Evolutionary conservation across 2,888 invertebrate species (phyloP), one percentile per base, ranked within the genome.

Genomic region (Tromatobia lineatoria): DNA sequence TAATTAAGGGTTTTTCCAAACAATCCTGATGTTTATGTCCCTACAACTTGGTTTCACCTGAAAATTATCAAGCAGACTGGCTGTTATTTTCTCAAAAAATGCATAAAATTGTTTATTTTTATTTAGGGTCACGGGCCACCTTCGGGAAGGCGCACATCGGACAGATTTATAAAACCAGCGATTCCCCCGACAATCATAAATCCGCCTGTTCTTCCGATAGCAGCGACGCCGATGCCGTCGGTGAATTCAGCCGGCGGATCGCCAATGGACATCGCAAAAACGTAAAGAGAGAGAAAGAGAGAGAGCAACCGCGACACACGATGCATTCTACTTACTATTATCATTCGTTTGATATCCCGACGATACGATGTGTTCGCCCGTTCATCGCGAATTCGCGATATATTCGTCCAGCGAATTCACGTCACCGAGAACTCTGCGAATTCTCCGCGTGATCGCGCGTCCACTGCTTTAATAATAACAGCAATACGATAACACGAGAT

Each of bases 101-200:
- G 2, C 8, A 52, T 18, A 52, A n/a, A n/a, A 52, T 18, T 18
- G 6, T 18, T n/a, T 18, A 29, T 66, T 23, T 50, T 20, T 66
- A n/a, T 78, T 85, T 29, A 93, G 93, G 91, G 91, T 42, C 93
- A 92, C 71, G 89, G 91, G 73, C 88, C 92, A 79, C 86, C 94
- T 88, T 90, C 94, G 87, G 94, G 95, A 87, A 95, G 97, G 86
- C 95, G 97, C 70, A 94, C 97, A 52, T 96, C 96, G 90, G 98
- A 98, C 93, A 95, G 98, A 89, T 98, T 98, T 92, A 97, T 98
- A 83, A 98, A 98, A 94, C 98, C 98, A 83, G 98, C 97, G 83
- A 96, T 97, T 93, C 97, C 97, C 83, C 95, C 95, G 86, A 94
- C 94, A 87, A 94, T 94, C 88, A 93, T 95, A 87, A 94, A 94